Percentiles rank a stretch among this genome's conserved stretches.
Evolutionary conservation across 1,140 invertebrate genomes (phyloP).

Genomic region (Galleria mellonella): DNA sequence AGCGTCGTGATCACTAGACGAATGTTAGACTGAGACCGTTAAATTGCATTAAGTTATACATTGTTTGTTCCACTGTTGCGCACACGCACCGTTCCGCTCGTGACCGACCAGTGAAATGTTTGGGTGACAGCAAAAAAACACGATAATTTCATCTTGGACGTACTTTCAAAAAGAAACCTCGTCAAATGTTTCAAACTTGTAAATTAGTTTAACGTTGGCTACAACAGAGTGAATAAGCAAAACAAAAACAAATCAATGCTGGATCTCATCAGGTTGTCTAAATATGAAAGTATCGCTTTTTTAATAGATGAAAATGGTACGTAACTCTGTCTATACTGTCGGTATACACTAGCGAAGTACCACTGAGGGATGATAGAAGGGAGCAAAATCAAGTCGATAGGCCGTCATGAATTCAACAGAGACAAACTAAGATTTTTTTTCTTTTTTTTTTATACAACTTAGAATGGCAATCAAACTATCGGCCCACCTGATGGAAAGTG

Average conservation of each 20-base stretch:
- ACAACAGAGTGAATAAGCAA: neutral
- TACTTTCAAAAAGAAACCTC: neutral
- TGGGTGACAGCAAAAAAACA: neutral
- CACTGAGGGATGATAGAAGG: too few relatives aligned
- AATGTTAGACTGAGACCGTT: conserved; percentile 19
- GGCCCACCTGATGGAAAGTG: too few relatives aligned
- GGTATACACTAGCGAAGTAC: too few relatives aligned
- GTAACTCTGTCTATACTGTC: too few relatives aligned
- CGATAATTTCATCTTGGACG: too few relatives aligned
- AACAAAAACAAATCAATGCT: neutral
- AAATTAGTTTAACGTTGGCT: neutral
- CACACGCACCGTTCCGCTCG: conserved; percentile 25
- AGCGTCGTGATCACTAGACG: conserved; percentile 4
- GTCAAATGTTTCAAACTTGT: neutral
- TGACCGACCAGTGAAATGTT: conserved; percentile 23
- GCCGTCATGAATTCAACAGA: too few relatives aligned
- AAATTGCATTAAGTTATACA: conserved; percentile 39
- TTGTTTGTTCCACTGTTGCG: conserved; percentile 26
- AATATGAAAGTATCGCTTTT: too few relatives aligned
- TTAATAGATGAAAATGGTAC: too few relatives aligned
- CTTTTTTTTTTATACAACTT: too few relatives aligned
- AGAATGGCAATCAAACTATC: too few relatives aligned
- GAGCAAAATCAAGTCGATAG: too few relatives aligned
- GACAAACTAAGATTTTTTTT: too few relatives aligned
- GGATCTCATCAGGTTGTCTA: neutral